These are phyloP conservation scores for Ganaspis brasiliensis DNA, from an alignment of 2,888 invertebrate genomes.

Conservation along the genomic window DNA sequence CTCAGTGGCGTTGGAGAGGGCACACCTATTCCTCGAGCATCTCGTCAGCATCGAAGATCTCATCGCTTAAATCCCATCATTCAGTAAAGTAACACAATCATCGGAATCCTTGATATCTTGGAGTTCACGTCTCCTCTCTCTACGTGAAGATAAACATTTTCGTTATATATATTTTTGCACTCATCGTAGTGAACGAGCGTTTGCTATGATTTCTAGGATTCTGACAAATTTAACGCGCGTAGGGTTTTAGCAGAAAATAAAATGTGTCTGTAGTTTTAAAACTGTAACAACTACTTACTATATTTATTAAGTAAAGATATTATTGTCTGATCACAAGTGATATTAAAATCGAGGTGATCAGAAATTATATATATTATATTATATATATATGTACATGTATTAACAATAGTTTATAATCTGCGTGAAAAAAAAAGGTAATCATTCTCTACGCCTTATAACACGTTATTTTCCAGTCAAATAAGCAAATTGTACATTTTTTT, in stretches of 20 bases:
- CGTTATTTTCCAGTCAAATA: neutral
- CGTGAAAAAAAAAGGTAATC: constrained; percentile 5
- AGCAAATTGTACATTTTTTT: too few species aligned
- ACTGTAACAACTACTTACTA: constrained; percentile 5
- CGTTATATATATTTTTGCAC: constrained; percentile 28
- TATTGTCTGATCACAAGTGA: constrained; percentile 30
- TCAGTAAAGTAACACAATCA: constrained; percentile 58
- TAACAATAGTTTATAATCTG: constrained; percentile 26
- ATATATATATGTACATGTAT: constrained; percentile 34
- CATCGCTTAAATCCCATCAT: constrained; percentile 78
- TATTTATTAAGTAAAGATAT: constrained; percentile 5
- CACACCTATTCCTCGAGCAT: constrained; percentile 72
- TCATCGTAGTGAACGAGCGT: constrained; percentile 6
- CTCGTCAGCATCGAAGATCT: constrained; percentile 77
- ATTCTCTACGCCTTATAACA: neutral
- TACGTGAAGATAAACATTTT: constrained; percentile 10
- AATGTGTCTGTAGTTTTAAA: constrained; percentile 30
- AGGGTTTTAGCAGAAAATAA: constrained; percentile 5
- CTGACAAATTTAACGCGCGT: constrained; percentile 23
- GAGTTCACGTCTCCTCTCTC: constrained; percentile 15
- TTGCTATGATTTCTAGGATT: constrained; percentile 32
- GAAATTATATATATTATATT: constrained; percentile 22
- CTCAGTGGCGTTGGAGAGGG: constrained; percentile 78
- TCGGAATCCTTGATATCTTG: constrained; percentile 40
- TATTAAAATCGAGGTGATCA: constrained; percentile 18